phyloP scores from a whole-genome alignment of 2,113 vertebrate species.

The Pithys albifrons region DNA sequence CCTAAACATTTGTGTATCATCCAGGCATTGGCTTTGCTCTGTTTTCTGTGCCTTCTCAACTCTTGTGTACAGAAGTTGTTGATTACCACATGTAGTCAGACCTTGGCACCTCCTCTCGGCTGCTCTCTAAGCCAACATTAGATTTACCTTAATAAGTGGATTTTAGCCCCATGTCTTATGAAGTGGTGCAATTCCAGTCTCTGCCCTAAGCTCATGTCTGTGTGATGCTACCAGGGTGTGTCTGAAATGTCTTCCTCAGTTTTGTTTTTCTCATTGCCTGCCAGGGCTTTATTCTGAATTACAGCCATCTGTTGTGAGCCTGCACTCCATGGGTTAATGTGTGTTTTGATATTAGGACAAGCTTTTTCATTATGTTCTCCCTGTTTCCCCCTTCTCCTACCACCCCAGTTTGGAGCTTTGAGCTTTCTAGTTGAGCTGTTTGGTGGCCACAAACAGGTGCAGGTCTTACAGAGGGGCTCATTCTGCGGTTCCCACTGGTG shows the following conservation, averaged over 20 bases:
- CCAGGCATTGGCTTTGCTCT: neutral
- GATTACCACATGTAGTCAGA: neutral
- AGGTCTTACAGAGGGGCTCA: conserved; percentile 75
- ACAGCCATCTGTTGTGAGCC: neutral
- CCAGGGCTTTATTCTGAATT: neutral
- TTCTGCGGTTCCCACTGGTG: conserved; percentile 74
- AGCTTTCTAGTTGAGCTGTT: conserved; percentile 74
- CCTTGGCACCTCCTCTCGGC: neutral
- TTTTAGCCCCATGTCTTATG: neutral
- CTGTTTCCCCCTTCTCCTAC: neutral
- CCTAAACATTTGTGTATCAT: neutral
- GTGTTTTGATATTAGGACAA: conserved; percentile 62
- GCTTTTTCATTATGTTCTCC: conserved; percentile 53
- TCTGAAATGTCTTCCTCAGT: neutral
- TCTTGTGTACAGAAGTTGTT: neutral
- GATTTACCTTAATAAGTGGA: neutral
- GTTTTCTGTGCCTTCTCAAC: neutral
- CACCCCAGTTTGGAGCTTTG: neutral
- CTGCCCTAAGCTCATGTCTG: neutral
- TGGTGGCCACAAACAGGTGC: conserved; percentile 80
- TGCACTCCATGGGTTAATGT: conserved; percentile 50
- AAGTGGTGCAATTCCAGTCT: neutral
- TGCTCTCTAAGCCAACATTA: neutral
- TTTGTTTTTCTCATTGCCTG: neutral
- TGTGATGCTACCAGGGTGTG: neutral